Evolutionary conservation across 2,888 invertebrate species (phyloP).

Genomic region (Nymphalis polychloros): DNA sequence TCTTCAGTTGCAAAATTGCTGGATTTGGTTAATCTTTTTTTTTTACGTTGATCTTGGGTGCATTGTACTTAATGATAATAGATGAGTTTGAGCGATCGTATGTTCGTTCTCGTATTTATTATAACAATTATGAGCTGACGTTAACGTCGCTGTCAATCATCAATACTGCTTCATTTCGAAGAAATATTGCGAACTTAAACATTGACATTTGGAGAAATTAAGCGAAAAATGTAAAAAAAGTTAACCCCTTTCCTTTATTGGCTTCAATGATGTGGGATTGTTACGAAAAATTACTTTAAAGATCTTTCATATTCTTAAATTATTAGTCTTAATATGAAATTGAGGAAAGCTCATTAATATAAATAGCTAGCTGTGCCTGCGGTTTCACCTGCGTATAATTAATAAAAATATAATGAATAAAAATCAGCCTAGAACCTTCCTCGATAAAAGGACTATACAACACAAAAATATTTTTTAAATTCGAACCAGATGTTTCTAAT

Average conservation of each 20-base stretch:
- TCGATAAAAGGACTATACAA: no score
- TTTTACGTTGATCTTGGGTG: neutral
- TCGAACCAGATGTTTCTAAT: no score
- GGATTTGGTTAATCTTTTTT: neutral
- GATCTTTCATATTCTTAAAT: no score
- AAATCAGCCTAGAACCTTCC: no score
- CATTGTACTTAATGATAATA: slow-evolving; percentile 6
- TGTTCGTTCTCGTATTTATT: neutral
- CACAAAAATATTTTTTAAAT: no score
- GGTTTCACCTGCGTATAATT: no score
- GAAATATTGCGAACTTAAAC: neutral
- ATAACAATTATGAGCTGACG: neutral
- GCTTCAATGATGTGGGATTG: neutral
- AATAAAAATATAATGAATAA: no score
- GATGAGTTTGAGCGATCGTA: slow-evolving; percentile 4
- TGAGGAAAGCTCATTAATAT: no score
- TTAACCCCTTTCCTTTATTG: slow-evolving; percentile 1
- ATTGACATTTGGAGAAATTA: slow-evolving; percentile 10
- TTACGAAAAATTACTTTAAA: neutral
- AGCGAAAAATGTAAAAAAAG: slow-evolving; percentile 10
- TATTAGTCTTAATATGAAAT: no score
- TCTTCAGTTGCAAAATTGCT: neutral
- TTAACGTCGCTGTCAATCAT: neutral
- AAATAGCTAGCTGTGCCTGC: no score
- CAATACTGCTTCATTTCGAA: slow-evolving; percentile 5